phyloP scores from a whole-genome alignment of 2,113 vertebrate species.

The Lampris incognitus region DNA sequence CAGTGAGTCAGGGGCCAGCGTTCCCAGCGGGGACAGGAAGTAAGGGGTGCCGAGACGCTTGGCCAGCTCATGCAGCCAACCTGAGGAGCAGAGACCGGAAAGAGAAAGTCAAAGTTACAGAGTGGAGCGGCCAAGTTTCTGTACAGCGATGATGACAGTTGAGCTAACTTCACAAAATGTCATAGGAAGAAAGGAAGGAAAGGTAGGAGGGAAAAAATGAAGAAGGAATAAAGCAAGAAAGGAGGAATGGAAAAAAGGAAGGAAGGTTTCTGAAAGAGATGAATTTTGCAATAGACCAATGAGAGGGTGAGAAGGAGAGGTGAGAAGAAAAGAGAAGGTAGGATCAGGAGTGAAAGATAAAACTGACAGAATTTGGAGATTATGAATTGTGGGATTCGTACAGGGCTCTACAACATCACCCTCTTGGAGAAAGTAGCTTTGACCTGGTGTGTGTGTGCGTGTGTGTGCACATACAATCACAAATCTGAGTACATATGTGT shows the following conservation, averaged over 20 bases:
- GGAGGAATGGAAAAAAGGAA: constrained; percentile 13
- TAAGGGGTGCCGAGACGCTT: constrained; percentile 85
- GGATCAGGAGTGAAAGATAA: background rate
- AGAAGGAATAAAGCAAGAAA: background rate
- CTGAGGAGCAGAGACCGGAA: constrained; percentile 56
- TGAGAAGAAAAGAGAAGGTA: constrained; percentile 2
- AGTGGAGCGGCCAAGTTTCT: background rate
- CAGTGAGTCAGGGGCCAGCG: constrained; percentile 58
- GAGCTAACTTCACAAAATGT: background rate
- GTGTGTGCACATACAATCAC: background rate
- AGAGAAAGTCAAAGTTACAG: background rate
- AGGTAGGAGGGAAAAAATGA: background rate
- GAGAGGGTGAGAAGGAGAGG: background rate
- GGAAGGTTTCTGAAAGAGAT: background rate
- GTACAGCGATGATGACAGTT: background rate
- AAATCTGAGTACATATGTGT: background rate
- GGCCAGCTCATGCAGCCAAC: constrained; percentile 86
- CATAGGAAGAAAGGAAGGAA: background rate
- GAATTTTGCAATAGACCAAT: background rate
- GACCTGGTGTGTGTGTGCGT: constrained; percentile 23
- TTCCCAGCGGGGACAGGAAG: constrained; percentile 60
- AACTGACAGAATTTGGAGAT: background rate
- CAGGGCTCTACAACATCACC: constrained; percentile 43
- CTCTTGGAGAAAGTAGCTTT: constrained; percentile 3
- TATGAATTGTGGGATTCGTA: background rate